Evolutionary conservation across 2,113 vertebrate genomes (phyloP), one percentile per base, ranked within the genome.

Genomic region (Corythaeola cristata): DNA sequence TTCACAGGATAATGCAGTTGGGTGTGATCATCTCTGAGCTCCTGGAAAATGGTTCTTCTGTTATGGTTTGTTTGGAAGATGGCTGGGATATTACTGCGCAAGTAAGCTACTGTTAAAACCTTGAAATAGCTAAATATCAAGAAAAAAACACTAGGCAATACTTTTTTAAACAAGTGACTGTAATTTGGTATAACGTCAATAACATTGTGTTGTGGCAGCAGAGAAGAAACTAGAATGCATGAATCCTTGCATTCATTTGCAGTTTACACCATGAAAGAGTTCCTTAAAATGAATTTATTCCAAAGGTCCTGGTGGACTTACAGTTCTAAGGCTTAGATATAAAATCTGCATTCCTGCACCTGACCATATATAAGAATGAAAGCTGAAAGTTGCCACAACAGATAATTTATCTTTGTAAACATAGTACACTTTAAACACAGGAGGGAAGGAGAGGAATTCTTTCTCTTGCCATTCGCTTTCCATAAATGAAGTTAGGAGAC

Each of bases 81-180:
- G 99, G 99, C 96, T 99, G 99, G 99, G 99, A 99, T 96, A 98
- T 99, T 94, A 99, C 99, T 50, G 98, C 99, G 52, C 99, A 99
- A 98, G 99, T 99, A 97, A 98, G 98, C 24, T 91, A 8, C 85
- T 95, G 3, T 26, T 81, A 88, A 73, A 83, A 22, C 19, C 21
- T 83, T 76, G 33, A 82, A 71, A 35, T 62, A 88, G 16, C 35
- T 75, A 67, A 79, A 37, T 44, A 69, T 45, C 64, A 64, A 69
- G 39, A 17, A 88, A n/a, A 47, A 85, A 82, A 69, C 11, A 81
- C 2, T 18, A 55, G 4, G 10, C 44, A 60, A 5, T 56, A 20
- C 6, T n/a, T 64, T 77, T 68, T 85, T 73, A 27, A 8, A 23
- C 24, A 78, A 67, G 19, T 67, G 21, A 24, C 11, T 15, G 15